Percentiles rank a stretch among this genome's conserved stretches.
Conservation (phyloP, 2,113 vertebrate species). For the Acanthochromis polyacanthus region DNA sequence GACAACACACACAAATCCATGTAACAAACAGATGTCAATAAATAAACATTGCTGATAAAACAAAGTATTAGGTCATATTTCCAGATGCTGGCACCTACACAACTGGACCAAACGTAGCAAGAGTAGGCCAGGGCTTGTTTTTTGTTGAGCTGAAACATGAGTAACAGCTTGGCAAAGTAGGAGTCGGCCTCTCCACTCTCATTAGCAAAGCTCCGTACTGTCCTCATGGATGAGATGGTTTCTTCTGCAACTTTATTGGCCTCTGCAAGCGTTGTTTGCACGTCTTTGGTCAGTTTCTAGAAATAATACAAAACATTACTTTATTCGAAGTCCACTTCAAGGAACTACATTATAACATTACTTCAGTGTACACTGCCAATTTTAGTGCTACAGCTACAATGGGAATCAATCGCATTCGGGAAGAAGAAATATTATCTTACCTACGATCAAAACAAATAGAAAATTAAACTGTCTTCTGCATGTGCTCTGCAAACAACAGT, state of each 20-base stretch:
- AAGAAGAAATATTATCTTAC: too few species aligned
- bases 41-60: background rate
- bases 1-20: slow-evolving; percentile 24
- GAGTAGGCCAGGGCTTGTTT: slow-evolving; percentile 93
- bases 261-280: slow-evolving; percentile 92
- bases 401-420: too few species aligned
- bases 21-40: background rate
- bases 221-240: slow-evolving; percentile 95
- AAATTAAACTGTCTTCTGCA: too few species aligned
- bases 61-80: background rate
- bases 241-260: slow-evolving; percentile 96
- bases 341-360: too few species aligned
- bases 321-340: too few species aligned
- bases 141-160: slow-evolving; percentile 92
- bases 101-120: slow-evolving; percentile 93
- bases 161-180: slow-evolving; percentile 88
- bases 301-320: background rate
- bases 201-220: slow-evolving; percentile 94
- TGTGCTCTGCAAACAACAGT: too few species aligned
- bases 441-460: too few species aligned
- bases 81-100: slow-evolving; percentile 84
- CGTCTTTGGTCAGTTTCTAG: slow-evolving; percentile 93
- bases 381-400: too few species aligned
- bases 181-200: slow-evolving; percentile 88
- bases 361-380: too few species aligned